These are phyloP conservation scores for Leucoptera coffeella DNA, from an alignment of 2,888 invertebrate genomes.

Conservation along the genomic window DNA sequence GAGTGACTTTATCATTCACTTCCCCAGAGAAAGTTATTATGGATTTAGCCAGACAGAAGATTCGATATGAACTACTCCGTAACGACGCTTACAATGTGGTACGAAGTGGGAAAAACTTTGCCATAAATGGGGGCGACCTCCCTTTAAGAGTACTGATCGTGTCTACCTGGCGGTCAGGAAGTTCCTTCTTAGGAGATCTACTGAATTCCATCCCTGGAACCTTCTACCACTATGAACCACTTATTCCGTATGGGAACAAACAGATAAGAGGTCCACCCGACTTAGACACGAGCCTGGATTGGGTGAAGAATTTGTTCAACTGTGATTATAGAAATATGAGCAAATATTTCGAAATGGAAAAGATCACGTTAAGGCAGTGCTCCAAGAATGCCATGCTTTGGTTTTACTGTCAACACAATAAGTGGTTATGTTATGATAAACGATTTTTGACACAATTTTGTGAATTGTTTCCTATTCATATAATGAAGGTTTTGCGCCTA, in stretches of 20 bases:
- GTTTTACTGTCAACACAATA: conserved; percentile 66
- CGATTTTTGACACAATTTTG: conserved; percentile 73
- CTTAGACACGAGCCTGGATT: conserved; percentile 60
- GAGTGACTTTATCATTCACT: background rate
- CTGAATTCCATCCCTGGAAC: conserved; percentile 79
- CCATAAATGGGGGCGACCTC: no score
- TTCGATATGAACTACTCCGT: no score
- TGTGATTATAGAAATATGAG: conserved; percentile 72
- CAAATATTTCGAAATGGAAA: conserved; percentile 73
- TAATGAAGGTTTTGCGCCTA: conserved; percentile 80
- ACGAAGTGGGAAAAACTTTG: no score
- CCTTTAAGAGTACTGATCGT: conserved; percentile 73
- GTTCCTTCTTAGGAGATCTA: conserved; percentile 83
- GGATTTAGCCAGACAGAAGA: no score
- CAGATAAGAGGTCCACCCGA: conserved; percentile 72
- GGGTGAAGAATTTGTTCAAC: conserved; percentile 65
- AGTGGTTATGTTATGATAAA: conserved; percentile 38
- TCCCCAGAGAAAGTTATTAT: no score
- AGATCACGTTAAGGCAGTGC: conserved; percentile 71
- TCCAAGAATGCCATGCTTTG: conserved; percentile 80
- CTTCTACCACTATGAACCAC: conserved; percentile 87
- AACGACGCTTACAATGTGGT: no score
- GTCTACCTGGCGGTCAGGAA: conserved; percentile 88
- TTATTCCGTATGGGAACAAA: conserved; percentile 74
- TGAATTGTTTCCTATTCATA: conserved; percentile 80